Base-by-base conservation (phyloP, 2,797 vertebrate species). In the Accipiter superciliosus region DNA sequence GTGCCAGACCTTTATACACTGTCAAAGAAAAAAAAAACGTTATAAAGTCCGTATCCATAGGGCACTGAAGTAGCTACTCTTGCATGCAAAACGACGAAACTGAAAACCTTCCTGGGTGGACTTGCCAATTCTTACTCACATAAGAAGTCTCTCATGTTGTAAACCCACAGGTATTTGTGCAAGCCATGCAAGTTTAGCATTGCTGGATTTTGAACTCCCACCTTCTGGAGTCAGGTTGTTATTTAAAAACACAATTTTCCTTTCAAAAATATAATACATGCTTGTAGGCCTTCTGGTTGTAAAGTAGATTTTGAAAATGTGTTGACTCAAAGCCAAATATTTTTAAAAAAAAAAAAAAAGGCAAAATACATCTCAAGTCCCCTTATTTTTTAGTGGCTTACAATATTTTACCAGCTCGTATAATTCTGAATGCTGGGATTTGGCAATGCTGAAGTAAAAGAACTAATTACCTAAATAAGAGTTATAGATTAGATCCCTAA, bases 381-480 rank as follows among this genome's bases (percentile, higher is more conserved):
- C 25, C 19, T 55, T 45, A 84, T 80, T 87, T 81, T 47, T 79
- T 37, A 84, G 26, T 26, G 14, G 15, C 73, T 28, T 84, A 71
- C 45, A 87, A 6, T 94, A 84, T 87, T 95, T 96, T 77, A 90
- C 37, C 61, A 73, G 66, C 47, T 90, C 59, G 40, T 62, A 4
- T 53, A 53, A 89, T 83, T 89, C 67, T 83, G 59, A 89, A 89
- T n/a, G 59, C 74, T 73, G n/a, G 40, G 47, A 72, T 84, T 87
- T 96, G 94, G 91, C 94, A 89, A 63, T 31, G 59, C 47, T 70
- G 42, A 94, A 93, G 80, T 74, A 45, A 58, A 86, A 89, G 85
- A 95, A 92, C 74, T 89, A 96, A 94, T 96, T 94, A 94, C 31
- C 83, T 93, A 95, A 97, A 92, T 90, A 96, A 93, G 86, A 90